Evolutionary conservation across 2,797 vertebrate species (phyloP), one percentile per base, ranked within the genome.

Genomic region (Cirrhinus molitorella): DNA sequence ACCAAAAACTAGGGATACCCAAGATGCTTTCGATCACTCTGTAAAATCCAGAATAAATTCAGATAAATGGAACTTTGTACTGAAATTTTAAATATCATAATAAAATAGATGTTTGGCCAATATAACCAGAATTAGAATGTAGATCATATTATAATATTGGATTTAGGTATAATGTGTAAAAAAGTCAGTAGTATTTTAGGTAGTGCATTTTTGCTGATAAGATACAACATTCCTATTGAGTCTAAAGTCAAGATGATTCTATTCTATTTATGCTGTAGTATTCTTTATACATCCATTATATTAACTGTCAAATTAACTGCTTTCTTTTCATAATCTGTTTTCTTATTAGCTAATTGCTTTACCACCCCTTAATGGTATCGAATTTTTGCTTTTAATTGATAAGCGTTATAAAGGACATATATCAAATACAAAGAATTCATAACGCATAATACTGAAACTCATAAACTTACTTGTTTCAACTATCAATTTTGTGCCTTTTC

Each of bases 1-100:
- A 0, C 25, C 89, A 87, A 72, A 85, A 88, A 90, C 85, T 34
- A 73, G 9, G 1, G 17, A 53, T 25, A 25, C 14, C 5, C 7
- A 14, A 65, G 45, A 61, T 65, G 25, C 6, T 23, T 14, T 40
- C 28, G 2, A 37, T n/a, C 59, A 61, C 25, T 16, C 0, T 8
- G 12, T 61, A 3, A 78, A 49, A 25, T 17, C 7, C 17, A 19
- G 16, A 61, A 61, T 6, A 5, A 16, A 3, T 61, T 28, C 28
- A 28, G 25, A 28, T 61, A 16, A 61, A 61, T 13, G 57, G 12
- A 25, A 59, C 4, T 14, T 28, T n/a, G 21, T 57, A 59, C 23
- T 25, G 23, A 25, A 14, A 61, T 3, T 3, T 28, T 14, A 7
- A 28, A 7, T 16, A 2, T 5, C 45, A 25, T 21, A 21, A 51